These are phyloP conservation scores for Drosophila nebulosa DNA, from an alignment of 1,140 invertebrate species.

Conservation along the genomic window DNA sequence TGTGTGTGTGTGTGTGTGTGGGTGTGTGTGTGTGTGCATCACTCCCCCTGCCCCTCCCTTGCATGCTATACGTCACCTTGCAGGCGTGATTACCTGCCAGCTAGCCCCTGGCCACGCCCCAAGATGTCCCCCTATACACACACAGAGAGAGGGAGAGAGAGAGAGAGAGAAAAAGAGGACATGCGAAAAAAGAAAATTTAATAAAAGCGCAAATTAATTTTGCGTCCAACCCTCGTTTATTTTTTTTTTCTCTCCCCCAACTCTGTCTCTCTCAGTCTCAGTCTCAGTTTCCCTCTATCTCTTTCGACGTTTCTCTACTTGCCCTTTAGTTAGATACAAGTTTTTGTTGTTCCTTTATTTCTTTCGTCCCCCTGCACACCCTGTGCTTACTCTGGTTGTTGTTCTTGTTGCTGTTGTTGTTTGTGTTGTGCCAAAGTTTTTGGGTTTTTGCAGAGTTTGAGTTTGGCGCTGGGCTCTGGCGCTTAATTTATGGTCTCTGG, in stretches of 20 bases:
- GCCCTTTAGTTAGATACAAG: slow-evolving; percentile 67
- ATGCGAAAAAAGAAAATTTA: slow-evolving; percentile 56
- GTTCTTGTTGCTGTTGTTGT: slow-evolving; percentile 36
- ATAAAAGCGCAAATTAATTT: slow-evolving; percentile 78
- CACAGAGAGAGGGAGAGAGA: too few relatives aligned
- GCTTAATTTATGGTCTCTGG: slow-evolving; percentile 76
- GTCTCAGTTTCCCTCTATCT: slow-evolving; percentile 11
- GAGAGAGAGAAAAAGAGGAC: too few relatives aligned
- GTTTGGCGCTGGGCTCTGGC: slow-evolving; percentile 52
- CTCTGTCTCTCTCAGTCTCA: background rate
- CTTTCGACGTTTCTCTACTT: slow-evolving; percentile 3
- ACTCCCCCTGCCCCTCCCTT: background rate
- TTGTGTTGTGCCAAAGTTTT: slow-evolving; percentile 42
- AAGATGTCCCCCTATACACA: background rate
- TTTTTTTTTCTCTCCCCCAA: background rate
- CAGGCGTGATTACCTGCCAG: slow-evolving; percentile 63
- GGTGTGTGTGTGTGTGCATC: slow-evolving; percentile 16
- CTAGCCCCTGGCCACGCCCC: background rate
- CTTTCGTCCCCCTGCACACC: background rate
- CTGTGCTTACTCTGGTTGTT: background rate
- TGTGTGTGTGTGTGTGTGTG: too few relatives aligned
- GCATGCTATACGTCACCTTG: background rate
- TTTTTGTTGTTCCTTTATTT: slow-evolving; percentile 11
- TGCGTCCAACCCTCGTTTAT: slow-evolving; percentile 66
- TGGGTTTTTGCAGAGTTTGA: slow-evolving; percentile 38